Evolutionary conservation across 1,140 invertebrate species (phyloP).

Genomic region (Heliconius hewitsoni): DNA sequence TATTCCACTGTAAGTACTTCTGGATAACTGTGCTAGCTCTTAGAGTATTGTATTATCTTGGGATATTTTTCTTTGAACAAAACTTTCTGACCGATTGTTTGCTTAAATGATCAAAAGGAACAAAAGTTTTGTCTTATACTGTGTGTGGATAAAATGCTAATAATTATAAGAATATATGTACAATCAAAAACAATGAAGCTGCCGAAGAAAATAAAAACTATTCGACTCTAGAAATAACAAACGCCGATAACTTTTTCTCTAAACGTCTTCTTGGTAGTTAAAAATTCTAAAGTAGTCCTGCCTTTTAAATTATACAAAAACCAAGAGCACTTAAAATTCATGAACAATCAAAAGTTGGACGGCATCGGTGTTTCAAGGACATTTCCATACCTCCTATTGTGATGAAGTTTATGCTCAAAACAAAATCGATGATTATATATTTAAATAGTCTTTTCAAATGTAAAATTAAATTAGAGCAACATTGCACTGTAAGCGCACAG

Average conservation of each 20-base stretch:
- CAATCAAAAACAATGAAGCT: not conserved
- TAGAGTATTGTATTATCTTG: constrained; percentile 9
- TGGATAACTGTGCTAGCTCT: constrained; percentile 15
- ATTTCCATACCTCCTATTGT: constrained; percentile 39
- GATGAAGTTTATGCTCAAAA: constrained; percentile 19
- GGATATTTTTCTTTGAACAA: constrained; percentile 5
- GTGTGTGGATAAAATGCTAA: too few relatives aligned
- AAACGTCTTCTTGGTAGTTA: constrained; percentile 26
- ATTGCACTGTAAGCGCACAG: too few relatives aligned
- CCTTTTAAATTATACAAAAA: constrained; percentile 41
- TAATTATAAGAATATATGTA: not conserved
- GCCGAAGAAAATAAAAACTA: constrained; percentile 12
- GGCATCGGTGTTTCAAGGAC: constrained; percentile 37
- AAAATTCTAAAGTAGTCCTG: constrained; percentile 32
- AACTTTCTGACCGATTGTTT: not conserved
- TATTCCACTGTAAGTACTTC: constrained; percentile 28
- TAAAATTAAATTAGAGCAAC: not conserved
- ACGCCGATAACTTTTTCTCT: constrained; percentile 28
- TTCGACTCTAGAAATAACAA: constrained; percentile 17
- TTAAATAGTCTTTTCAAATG: not conserved
- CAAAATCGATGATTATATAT: constrained; percentile 14
- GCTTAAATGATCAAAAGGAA: not conserved
- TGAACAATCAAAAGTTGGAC: constrained; percentile 45
- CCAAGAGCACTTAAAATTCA: constrained; percentile 47
- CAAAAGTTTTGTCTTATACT: not conserved